Base-by-base conservation (phyloP, 2,797 vertebrate species). In the Lepus townsendii region DNA sequence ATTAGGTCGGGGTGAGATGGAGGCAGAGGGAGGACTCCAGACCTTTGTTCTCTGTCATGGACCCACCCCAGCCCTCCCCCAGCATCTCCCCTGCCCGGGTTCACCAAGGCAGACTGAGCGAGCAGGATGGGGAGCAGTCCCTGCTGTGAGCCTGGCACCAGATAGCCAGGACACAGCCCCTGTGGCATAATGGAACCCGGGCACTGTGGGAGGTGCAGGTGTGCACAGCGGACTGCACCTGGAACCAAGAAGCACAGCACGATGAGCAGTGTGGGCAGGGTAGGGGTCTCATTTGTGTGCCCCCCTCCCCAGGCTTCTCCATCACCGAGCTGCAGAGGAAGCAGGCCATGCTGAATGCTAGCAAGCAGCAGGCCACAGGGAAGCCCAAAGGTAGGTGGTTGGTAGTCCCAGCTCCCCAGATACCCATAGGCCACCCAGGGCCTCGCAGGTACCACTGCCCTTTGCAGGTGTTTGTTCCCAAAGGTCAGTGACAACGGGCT, bases 321-420 rank as follows among this genome's bases (percentile, higher is more conserved):
- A 99, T 99, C 96, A 99, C 99, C 0, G 99, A 99, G 92, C 98
- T 99, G 93, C 99, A 99, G 97, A 99, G 99, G 97, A 99, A 99
- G 97, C 99, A 99, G 98, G 99, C 99, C 60, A 99, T 99, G 99
- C 95, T 99, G 96, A 99, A 99, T 4, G 99, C 99, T 96, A 99
- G 98, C 97, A 99, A 99, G 98, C 99, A 98, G 96, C 99, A 99
- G 94, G 98, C 98, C 11, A 96, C 98, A 26, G 99, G 99, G 93
- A 99, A 99, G 98, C 99, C 99, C 91, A 99, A 99, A 99, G 99
- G 99, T 99, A 98, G 97, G 86, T 19, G 26, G 73, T 19, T 7
- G 63, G 63, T 4, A 14, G 24, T 7, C 72, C 66, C 17, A 14
- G 9, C 65, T 93, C 35, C 8, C 35, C 30, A 77, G 30, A 65